Base-by-base conservation (phyloP, 2,113 vertebrate species). In the Leptodactylus fuscus region DNA sequence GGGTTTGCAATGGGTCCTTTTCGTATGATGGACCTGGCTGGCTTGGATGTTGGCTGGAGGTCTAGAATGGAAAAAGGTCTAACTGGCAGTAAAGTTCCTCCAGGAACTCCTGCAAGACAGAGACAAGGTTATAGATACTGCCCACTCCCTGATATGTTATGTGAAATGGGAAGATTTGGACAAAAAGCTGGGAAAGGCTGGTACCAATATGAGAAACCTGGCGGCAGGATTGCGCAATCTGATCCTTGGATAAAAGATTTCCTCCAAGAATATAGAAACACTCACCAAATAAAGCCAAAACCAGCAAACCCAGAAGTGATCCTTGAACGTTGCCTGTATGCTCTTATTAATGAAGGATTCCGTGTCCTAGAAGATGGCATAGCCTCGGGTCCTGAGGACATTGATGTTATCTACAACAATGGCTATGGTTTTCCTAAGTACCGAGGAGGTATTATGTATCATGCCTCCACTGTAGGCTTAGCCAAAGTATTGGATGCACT, bases 371-470 rank as follows among this genome's bases (percentile, higher is more conserved):
- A 91, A 84, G 97, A 98, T 0, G 94, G 96, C 48, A 95, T 98
- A 1, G 96, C 95, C 0, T 88, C 94, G 0, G 88, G 89, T 38
- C 96, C 98, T 0, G 96, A 97, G 84, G 94, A 97, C 90, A 94
- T 99, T n/a, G 97, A 98, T 77, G 88, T 93, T 0, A 92, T 99
- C 90, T 98, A 97, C 44, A 89, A 96, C 88, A 92, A 96, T 55
- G 98, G 98, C 8, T 99, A 96, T 0, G 93, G 95, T 55, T 99
- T 96, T 96, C 97, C 97, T 0, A 93, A 89, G 84, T 94, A 98
- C 88, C 92, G 12, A 1, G 97, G 97, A 0, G 98, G 98, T 1
- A 97, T 96, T 62, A 98, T 99, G 97, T 98, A 95, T 91, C 95
- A 98, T 0, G 97, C 97, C 5, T 87, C 89, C 70, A 93, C 92